Conservation (phyloP, 1,140 invertebrate species). For the Meloidogyne hapla region DNA sequence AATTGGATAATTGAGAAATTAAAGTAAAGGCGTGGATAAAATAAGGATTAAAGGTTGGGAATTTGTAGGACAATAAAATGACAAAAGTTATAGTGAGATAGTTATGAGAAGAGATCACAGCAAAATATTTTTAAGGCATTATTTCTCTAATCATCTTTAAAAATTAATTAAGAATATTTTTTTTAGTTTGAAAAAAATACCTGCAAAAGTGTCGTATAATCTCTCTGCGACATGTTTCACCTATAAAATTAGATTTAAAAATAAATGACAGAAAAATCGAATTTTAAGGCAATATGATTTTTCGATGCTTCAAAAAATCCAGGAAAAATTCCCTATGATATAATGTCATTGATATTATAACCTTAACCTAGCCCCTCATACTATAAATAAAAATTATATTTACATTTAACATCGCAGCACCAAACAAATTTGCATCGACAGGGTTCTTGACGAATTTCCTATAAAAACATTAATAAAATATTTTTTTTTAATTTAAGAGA, state of each 20-base stretch:
- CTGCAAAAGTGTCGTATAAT: conserved; percentile 23
- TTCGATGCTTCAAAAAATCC: too few species aligned
- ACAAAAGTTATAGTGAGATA: too few species aligned
- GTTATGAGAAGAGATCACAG: too few species aligned
- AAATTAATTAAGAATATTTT: not conserved
- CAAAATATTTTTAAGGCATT: not conserved
- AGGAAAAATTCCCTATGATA: too few species aligned
- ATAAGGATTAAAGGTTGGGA: too few species aligned
- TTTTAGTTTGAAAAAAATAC: not conserved
- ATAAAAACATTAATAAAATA: not conserved
- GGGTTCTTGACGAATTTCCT: conserved; percentile 58
- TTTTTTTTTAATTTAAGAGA: not conserved
- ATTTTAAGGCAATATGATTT: too few species aligned
- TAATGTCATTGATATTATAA: not conserved
- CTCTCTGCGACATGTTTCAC: conserved; percentile 21
- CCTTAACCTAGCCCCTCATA: not conserved
- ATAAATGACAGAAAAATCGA: too few species aligned
- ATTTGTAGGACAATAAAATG: too few species aligned
- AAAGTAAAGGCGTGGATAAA: too few species aligned
- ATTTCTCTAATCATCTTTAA: not conserved
- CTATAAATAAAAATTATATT: not conserved
- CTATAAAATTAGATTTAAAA: not conserved
- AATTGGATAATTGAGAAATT: too few species aligned
- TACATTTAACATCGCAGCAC: conserved; percentile 74
- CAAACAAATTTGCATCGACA: conserved; percentile 74